Conservation (phyloP, 2,888 invertebrate species). For the Habrosyne pyritoides region DNA sequence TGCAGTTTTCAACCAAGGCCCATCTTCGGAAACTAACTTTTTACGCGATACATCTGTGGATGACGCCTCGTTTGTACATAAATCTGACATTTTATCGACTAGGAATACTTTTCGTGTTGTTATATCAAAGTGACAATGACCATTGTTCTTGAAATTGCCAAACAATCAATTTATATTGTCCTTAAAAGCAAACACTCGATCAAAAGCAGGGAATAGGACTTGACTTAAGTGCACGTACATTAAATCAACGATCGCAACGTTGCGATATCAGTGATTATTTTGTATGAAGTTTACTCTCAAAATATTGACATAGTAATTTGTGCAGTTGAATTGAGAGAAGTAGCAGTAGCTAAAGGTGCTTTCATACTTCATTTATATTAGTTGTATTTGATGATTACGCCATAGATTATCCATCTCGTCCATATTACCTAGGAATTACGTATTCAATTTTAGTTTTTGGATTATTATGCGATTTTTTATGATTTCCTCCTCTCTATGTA, state of each 20-base stretch:
- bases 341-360: neutral
- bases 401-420: no score
- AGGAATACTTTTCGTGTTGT: neutral
- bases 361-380: neutral
- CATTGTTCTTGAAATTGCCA: constrained; percentile 5
- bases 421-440: no score
- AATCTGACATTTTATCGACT: neutral
- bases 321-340: neutral
- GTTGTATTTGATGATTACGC: no score
- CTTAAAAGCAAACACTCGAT: neutral
- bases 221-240: neutral
- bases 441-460: no score
- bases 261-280: neutral
- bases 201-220: neutral
- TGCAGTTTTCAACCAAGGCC: constrained; percentile 30
- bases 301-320: neutral
- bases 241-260: neutral
- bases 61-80: neutral
- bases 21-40: constrained; percentile 12
- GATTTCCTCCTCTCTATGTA: no score
- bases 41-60: neutral
- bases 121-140: constrained; percentile 2
- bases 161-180: constrained; percentile 4
- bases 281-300: neutral
- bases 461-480: no score